A percentile compares a stretch with the other conserved stretches of the same genome.
Conservation (phyloP, 2,113 vertebrate genomes). For the Monopterus albus region DNA sequence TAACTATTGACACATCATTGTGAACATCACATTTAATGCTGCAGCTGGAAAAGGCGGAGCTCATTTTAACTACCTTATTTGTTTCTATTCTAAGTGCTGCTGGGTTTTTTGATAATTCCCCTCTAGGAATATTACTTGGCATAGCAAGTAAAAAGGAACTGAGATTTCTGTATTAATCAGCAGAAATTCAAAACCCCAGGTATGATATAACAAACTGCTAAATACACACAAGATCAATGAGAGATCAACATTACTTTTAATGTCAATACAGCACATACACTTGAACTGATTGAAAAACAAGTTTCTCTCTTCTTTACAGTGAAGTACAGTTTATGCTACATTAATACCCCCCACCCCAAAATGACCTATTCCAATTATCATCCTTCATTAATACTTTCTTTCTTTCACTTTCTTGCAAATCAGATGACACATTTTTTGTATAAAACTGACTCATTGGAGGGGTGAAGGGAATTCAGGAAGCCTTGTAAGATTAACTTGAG, state of each 20-base stretch:
- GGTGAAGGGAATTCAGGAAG: constrained; percentile 19
- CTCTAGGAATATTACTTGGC: no score
- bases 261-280: constrained; percentile 73
- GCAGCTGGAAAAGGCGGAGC: no score
- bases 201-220: no score
- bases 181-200: no score
- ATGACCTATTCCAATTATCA: constrained; percentile 12
- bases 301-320: constrained; percentile 66
- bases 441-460: not conserved
- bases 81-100: no score
- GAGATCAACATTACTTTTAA: constrained; percentile 69
- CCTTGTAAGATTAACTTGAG: not conserved
- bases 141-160: no score
- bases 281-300: constrained; percentile 69
- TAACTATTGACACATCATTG: no score
- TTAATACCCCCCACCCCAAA: constrained; percentile 40
- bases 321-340: constrained; percentile 68
- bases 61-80: no score
- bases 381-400: constrained; percentile 38
- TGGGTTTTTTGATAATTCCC: no score
- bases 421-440: not conserved
- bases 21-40: no score
- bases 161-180: no score
- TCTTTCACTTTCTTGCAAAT: constrained; percentile 44
- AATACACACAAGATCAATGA: not conserved